A percentile compares a stretch with the other conserved stretches of the same genome.
These are phyloP conservation scores for Invenusta paracnida DNA, from an alignment of 2,888 invertebrate species.

Conservation along the genomic window DNA sequence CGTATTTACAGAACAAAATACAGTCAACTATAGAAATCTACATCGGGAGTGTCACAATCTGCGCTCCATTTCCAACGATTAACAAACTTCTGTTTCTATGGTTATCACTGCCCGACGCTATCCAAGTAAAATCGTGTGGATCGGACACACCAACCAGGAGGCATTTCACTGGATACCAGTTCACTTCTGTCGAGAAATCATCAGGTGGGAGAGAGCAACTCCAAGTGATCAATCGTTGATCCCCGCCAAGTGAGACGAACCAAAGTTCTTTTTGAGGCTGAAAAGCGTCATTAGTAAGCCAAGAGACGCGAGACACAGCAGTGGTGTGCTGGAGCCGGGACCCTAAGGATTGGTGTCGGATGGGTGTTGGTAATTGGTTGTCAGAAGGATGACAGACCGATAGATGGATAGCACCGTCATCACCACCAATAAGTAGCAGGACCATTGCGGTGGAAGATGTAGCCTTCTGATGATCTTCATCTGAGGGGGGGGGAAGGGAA, in stretches of 20 bases:
- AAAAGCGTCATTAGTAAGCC: neutral
- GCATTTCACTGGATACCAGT: too few relatives aligned
- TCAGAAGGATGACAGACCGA: neutral
- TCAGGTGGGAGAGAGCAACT: neutral
- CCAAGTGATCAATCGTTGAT: neutral
- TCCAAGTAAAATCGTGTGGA: neutral
- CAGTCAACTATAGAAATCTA: too few relatives aligned
- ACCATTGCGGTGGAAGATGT: neutral
- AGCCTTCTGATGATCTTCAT: too few relatives aligned
- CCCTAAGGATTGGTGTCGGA: too few relatives aligned
- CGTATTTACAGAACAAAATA: too few relatives aligned
- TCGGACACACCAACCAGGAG: neutral
- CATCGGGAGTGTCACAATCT: neutral
- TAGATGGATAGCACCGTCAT: neutral
- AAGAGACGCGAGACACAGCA: neutral
- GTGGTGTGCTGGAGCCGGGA: neutral
- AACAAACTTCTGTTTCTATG: neutral
- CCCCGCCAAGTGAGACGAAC: neutral
- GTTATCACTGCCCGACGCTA: neutral
- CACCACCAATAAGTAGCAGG: neutral
- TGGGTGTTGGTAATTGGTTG: neutral
- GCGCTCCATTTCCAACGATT: neutral
- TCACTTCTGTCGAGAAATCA: neutral
- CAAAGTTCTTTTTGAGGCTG: too few relatives aligned
- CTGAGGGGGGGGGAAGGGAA: too few relatives aligned